Conservation (phyloP, 23 tunicate genomes). For the Aplidium turbinatum region DNA sequence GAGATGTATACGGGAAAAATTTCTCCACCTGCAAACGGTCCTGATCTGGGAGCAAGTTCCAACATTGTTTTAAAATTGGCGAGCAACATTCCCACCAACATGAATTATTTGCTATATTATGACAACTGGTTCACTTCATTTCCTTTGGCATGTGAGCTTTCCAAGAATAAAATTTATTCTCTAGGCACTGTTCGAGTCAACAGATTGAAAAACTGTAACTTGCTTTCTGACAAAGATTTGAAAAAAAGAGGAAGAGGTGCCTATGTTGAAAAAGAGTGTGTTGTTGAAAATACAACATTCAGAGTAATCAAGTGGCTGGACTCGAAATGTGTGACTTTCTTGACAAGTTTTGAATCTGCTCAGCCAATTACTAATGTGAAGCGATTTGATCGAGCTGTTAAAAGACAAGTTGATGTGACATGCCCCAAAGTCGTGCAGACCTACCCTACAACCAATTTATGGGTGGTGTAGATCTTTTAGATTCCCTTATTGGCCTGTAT, state of each 20-base stretch:
- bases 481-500: slow-evolving; percentile 17
- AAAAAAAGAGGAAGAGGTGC: slow-evolving; percentile 6
- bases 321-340: slow-evolving; percentile 4
- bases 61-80: slow-evolving; percentile 14
- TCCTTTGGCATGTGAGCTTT: background rate
- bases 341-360: slow-evolving; percentile 16
- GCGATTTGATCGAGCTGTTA: slow-evolving; percentile 6
- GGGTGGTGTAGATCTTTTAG: slow-evolving; percentile 30
- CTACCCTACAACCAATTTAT: slow-evolving; percentile 21
- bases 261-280: slow-evolving; percentile 5
- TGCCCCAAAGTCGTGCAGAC: slow-evolving; percentile 8
- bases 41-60: slow-evolving; percentile 19
- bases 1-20: slow-evolving; percentile 18
- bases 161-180: slow-evolving; percentile 8
- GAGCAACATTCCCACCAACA: background rate
- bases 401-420: background rate
- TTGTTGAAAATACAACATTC: background rate
- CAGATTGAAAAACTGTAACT: background rate
- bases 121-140: slow-evolving; percentile 23
- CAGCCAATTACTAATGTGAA: background rate
- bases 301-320: slow-evolving; percentile 16
- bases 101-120: slow-evolving; percentile 14
- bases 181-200: slow-evolving; percentile 23
- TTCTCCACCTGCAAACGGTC: background rate
- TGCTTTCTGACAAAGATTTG: slow-evolving; percentile 3